A percentile compares a stretch with the other conserved stretches of the same genome.
These are phyloP conservation scores for Agrochola macilenta DNA, from an alignment of 2,888 invertebrate genomes.

Conservation along the genomic window DNA sequence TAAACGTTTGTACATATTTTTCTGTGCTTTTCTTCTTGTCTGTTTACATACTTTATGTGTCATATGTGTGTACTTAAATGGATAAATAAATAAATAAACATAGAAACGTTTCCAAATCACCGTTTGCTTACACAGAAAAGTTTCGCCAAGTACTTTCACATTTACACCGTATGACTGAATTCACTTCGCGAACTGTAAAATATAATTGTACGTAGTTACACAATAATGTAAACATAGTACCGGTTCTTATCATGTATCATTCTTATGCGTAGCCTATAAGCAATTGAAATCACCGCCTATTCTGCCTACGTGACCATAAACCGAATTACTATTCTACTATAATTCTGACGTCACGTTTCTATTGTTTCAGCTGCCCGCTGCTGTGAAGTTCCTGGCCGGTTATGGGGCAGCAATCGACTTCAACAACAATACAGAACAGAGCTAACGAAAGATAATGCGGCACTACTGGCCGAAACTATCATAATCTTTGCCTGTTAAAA, in stretches of 20 bases:
- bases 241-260: slow-evolving; percentile 51
- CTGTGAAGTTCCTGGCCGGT: slow-evolving; percentile 84
- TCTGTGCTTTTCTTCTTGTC: too few relatives aligned
- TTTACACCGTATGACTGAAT: slow-evolving; percentile 8
- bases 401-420: slow-evolving; percentile 87
- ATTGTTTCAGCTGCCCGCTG: slow-evolving; percentile 87
- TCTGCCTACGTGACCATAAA: slow-evolving; percentile 69
- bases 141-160: slow-evolving; percentile 11
- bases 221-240: slow-evolving; percentile 44
- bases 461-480: slow-evolving; percentile 73
- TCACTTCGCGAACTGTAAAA: slow-evolving; percentile 34
- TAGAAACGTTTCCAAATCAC: neutral
- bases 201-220: slow-evolving; percentile 48
- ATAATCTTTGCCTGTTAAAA: slow-evolving; percentile 75
- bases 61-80: too few relatives aligned
- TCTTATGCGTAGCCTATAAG: slow-evolving; percentile 53
- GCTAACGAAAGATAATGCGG: slow-evolving; percentile 66
- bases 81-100: neutral
- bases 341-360: slow-evolving; percentile 73
- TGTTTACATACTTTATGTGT: too few relatives aligned
- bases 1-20: too few relatives aligned
- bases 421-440: slow-evolving; percentile 67
- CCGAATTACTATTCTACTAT: slow-evolving; percentile 60
- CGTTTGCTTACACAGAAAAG: slow-evolving; percentile 14
- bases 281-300: slow-evolving; percentile 60